Base-by-base conservation (phyloP, 2,888 invertebrate genomes). In the Palloptera scutellata region DNA sequence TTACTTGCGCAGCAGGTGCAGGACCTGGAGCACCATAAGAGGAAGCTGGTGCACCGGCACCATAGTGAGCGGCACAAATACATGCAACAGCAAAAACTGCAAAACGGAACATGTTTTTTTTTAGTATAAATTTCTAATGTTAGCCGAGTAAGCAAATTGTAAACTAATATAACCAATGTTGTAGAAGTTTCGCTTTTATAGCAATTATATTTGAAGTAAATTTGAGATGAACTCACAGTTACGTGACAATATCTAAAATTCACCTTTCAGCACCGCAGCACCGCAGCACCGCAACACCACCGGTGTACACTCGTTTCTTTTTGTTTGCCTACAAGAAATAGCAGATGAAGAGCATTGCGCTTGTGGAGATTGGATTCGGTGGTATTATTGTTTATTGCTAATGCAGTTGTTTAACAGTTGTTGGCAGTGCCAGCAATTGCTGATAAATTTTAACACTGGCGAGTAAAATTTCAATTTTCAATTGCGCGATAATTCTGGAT, bases 161-260 rank as follows among this genome's bases (percentile, higher is more conserved):
- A 76, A 79, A 81, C 81, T 81, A 81, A 82, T 78, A 66, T 74
- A 71, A 70, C 74, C 30, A 72, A 72, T 59, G 72, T 71, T 73
- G 76, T 64, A 72, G 55, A 74, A 75, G 75, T 77, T 79, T 78
- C 68, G 81, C 79, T 81, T 82, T 78, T 81, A 81, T 81, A 81
- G 77, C 76, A 69, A 78, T 66, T 69, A 30, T 30, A 62, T 72
- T 78, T 74, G 70, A 70, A 73, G 61, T 73, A 58, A 20, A 53
- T 41, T 57, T 11, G 51, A 65, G 64, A 58, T 65, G 76, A 74
- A 71, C 69, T 74, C 58, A 59, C 71, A 70, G 74, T 76, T 79
- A 81, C 81, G 81, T 81, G 81, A 81, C 81, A 76, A 79, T 77
- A 76, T 63, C 75, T 73, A 66, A 42, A 75, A 75, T 70, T 70